Evolutionary conservation across 2,797 vertebrate genomes (phyloP).

Genomic region (Argyrosomus regius): DNA sequence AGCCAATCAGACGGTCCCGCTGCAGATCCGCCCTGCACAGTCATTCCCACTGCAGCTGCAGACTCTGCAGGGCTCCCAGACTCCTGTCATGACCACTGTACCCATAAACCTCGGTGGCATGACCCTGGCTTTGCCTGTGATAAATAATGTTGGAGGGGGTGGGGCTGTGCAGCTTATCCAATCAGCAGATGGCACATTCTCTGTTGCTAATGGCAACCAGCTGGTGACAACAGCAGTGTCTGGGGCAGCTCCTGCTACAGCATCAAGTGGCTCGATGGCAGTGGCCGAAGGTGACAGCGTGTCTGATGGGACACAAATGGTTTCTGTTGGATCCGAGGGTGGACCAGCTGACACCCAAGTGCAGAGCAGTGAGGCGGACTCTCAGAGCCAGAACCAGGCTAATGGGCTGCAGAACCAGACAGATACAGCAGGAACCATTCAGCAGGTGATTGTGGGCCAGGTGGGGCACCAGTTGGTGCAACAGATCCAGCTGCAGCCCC

Average conservation of each 20-base stretch:
- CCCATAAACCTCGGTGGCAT: constrained; percentile 98
- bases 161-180: constrained; percentile 93
- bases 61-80: constrained; percentile 93
- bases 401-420: constrained; percentile 92
- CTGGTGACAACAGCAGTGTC: constrained; percentile 89
- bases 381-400: constrained; percentile 89
- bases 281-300: constrained; percentile 87
- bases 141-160: constrained; percentile 92
- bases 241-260: constrained; percentile 84
- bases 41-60: constrained; percentile 97
- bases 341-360: constrained; percentile 84
- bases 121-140: constrained; percentile 95
- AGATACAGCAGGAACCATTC: constrained; percentile 90
- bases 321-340: constrained; percentile 78
- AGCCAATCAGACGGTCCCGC: constrained; percentile 94
- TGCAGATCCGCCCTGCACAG: constrained; percentile 95
- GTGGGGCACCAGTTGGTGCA: constrained; percentile 95
- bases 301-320: constrained; percentile 88
- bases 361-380: constrained; percentile 83
- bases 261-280: constrained; percentile 85
- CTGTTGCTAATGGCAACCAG: constrained; percentile 95
- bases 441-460: constrained; percentile 94
- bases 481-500: constrained; percentile 95
- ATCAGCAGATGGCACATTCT: constrained; percentile 90
- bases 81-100: constrained; percentile 95